phyloP scores from a whole-genome alignment of 2,113 vertebrate genomes.

The Thymallus thymallus region DNA sequence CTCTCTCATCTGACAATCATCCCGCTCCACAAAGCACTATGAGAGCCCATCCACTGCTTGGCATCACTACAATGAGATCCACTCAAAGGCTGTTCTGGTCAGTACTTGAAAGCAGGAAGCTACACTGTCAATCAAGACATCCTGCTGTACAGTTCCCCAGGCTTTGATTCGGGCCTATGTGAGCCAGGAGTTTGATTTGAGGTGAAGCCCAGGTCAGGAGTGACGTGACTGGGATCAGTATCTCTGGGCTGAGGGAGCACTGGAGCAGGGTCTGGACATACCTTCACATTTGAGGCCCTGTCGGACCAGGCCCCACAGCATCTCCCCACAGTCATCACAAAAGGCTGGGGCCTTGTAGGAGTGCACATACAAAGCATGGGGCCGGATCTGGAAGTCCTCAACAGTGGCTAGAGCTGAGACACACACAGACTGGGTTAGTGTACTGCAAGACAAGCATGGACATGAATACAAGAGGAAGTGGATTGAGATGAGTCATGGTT shows the following conservation, averaged over 20 bases:
- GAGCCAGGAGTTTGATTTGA: not conserved
- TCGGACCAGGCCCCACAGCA: constrained; percentile 94
- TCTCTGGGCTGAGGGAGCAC: not conserved
- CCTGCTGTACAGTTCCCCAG: not conserved
- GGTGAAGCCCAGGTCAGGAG: not conserved
- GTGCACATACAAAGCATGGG: constrained; percentile 90
- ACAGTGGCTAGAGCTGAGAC: constrained; percentile 84
- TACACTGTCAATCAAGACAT: constrained; percentile 12
- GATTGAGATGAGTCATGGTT: not conserved
- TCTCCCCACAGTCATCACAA: constrained; percentile 94
- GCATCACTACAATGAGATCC: constrained; percentile 5
- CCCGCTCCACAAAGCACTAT: not conserved
- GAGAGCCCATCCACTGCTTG: not conserved
- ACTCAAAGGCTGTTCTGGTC: not conserved
- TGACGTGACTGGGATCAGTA: not conserved
- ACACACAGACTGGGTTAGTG: not conserved
- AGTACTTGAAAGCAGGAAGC: constrained; percentile 29
- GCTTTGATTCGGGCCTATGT: constrained; percentile 15
- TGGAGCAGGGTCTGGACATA: constrained; percentile 41
- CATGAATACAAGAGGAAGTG: too few species aligned
- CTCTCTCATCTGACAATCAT: not conserved
- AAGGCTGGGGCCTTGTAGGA: constrained; percentile 95
- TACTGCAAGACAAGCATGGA: too few species aligned
- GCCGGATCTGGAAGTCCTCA: constrained; percentile 92
- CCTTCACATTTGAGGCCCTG: constrained; percentile 96